Conservation (phyloP, 2,888 invertebrate genomes). For the Antitype chi region DNA sequence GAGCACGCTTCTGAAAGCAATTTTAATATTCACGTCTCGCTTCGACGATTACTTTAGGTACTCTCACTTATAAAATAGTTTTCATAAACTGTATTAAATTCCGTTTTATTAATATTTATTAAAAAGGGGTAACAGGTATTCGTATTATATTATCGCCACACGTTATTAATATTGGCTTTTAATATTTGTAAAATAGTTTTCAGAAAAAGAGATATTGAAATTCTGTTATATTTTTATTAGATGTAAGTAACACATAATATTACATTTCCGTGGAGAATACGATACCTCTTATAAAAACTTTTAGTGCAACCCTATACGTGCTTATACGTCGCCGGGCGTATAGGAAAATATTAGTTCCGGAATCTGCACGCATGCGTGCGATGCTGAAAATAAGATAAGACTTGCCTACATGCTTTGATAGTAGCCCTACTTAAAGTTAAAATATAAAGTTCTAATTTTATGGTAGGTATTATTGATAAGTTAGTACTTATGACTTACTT, state of each 20-base stretch:
- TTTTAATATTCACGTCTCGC: conserved; percentile 35
- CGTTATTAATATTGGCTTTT: background rate
- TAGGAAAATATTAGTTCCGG: background rate
- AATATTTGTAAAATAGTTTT: background rate
- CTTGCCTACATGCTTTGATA: too few relatives aligned
- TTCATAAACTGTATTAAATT: background rate
- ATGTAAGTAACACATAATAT: background rate
- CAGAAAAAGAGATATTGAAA: background rate
- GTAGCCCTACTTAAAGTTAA: background rate
- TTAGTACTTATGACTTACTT: too few relatives aligned
- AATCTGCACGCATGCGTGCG: background rate
- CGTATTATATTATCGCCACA: background rate
- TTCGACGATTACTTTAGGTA: conserved; percentile 11
- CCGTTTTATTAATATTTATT: background rate
- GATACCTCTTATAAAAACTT: background rate
- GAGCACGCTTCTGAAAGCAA: background rate
- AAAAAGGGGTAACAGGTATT: background rate
- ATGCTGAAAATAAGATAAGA: background rate
- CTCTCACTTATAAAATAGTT: conserved; percentile 22
- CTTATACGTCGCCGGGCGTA: background rate
- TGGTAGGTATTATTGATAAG: background rate
- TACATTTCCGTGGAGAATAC: background rate
- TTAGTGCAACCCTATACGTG: background rate
- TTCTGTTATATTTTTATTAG: background rate
- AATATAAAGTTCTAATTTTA: too few relatives aligned